phyloP scores from a whole-genome alignment of 2,888 invertebrate genomes.

The Opisthograptis luteolata region DNA sequence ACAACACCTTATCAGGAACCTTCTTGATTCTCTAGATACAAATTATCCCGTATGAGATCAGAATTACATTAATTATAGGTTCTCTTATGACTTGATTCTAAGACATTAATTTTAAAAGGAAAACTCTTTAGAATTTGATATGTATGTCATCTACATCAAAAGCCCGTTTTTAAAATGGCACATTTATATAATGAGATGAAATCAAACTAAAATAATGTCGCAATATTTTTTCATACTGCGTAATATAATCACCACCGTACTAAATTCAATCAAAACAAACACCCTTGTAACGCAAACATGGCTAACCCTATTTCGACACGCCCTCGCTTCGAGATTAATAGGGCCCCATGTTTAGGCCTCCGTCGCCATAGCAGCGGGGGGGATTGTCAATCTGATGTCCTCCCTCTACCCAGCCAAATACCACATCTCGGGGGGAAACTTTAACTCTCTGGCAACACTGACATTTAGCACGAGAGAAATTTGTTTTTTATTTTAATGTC shows the following conservation, averaged over 20 bases:
- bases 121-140: too few relatives aligned
- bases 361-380: constrained; percentile 72
- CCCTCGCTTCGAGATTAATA: constrained; percentile 79
- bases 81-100: too few relatives aligned
- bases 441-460: constrained; percentile 67
- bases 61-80: too few relatives aligned
- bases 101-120: too few relatives aligned
- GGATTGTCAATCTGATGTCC: constrained; percentile 66
- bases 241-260: constrained; percentile 26
- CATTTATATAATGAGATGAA: too few relatives aligned
- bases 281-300: constrained; percentile 21
- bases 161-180: too few relatives aligned
- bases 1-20: too few relatives aligned
- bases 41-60: too few relatives aligned
- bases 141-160: too few relatives aligned
- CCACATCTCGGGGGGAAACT: constrained; percentile 77
- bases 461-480: constrained; percentile 52
- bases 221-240: background rate
- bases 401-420: constrained; percentile 64
- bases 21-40: too few relatives aligned
- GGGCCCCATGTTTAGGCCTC: constrained; percentile 72
- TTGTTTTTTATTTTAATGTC: constrained; percentile 49
- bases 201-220: background rate
- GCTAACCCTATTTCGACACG: constrained; percentile 68
- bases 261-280: constrained; percentile 41